Percentiles rank a stretch among this genome's conserved stretches.
Evolutionary conservation across 2,113 vertebrate species (phyloP).

Genomic region (Chloroceryle aenea): DNA sequence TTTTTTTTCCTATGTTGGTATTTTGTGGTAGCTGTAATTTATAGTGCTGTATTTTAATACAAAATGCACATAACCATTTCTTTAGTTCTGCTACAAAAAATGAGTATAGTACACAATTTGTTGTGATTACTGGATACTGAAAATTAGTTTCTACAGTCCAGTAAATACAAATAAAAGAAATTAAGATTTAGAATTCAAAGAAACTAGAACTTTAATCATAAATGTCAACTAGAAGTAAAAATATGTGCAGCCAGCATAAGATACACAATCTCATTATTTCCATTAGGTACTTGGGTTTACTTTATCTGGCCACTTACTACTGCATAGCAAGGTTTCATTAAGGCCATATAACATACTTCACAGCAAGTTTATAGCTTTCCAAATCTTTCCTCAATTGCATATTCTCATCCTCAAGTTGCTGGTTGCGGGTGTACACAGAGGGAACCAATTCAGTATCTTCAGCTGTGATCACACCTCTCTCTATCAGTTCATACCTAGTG

Average conservation of each 20-base stretch:
- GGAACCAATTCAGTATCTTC: slow-evolving; percentile 72
- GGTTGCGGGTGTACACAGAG: slow-evolving; percentile 78
- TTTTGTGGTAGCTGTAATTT: not conserved
- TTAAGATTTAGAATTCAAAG: not conserved
- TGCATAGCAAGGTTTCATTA: not conserved
- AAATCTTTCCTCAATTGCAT: slow-evolving; percentile 77
- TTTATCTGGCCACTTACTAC: not conserved
- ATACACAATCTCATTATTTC: not conserved
- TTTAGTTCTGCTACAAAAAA: not conserved
- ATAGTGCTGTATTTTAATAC: not conserved
- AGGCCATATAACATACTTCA: slow-evolving; percentile 66
- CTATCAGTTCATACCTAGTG: slow-evolving; percentile 80
- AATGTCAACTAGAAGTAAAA: not conserved
- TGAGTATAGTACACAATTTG: not conserved
- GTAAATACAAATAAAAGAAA: slow-evolving; percentile 15
- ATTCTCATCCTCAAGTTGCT: slow-evolving; percentile 81
- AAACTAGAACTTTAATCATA: not conserved
- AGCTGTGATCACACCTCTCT: slow-evolving; percentile 77
- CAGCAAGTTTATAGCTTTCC: slow-evolving; percentile 76
- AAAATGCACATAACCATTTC: not conserved
- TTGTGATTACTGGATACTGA: not conserved
- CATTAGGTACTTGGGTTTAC: not conserved
- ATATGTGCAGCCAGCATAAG: not conserved
- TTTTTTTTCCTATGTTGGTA: not conserved
- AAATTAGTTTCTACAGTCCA: not conserved